phyloP scores from a whole-genome alignment of 2,113 vertebrate genomes.

The Carettochelys insculpta region DNA sequence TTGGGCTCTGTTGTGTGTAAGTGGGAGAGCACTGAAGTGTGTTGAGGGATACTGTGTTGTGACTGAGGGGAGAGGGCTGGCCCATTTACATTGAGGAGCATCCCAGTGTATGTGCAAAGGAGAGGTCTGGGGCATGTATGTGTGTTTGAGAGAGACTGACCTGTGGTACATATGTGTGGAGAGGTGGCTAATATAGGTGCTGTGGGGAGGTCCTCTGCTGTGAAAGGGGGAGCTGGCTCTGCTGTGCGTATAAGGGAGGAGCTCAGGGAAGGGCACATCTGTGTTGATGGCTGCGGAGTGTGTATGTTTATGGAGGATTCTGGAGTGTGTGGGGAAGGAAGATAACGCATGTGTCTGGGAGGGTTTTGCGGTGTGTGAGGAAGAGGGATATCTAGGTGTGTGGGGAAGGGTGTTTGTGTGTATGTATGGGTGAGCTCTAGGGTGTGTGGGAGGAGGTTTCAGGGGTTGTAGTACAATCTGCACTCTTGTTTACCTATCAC shows the following conservation, averaged over 20 bases:
- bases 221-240: not conserved
- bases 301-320: not conserved
- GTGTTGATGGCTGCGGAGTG: not conserved
- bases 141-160: not conserved
- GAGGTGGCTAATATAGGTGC: not conserved
- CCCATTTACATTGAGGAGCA: not conserved
- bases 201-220: not conserved
- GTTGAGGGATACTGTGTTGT: not conserved
- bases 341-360: not conserved
- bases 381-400: not conserved
- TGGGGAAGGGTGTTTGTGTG: not conserved
- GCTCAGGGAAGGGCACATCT: accelerated
- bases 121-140: not conserved
- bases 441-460: not conserved
- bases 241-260: not conserved
- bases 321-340: not conserved
- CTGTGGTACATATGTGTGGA: not conserved
- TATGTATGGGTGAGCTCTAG: not conserved
- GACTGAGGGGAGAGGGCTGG: not conserved
- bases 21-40: not conserved
- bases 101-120: not conserved
- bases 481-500: not conserved
- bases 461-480: not conserved
- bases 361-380: not conserved
- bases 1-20: not conserved